Evolutionary conservation across 2,888 invertebrate species (phyloP), one percentile per base, ranked within the genome.

Genomic region (Dorcus hopei): DNA sequence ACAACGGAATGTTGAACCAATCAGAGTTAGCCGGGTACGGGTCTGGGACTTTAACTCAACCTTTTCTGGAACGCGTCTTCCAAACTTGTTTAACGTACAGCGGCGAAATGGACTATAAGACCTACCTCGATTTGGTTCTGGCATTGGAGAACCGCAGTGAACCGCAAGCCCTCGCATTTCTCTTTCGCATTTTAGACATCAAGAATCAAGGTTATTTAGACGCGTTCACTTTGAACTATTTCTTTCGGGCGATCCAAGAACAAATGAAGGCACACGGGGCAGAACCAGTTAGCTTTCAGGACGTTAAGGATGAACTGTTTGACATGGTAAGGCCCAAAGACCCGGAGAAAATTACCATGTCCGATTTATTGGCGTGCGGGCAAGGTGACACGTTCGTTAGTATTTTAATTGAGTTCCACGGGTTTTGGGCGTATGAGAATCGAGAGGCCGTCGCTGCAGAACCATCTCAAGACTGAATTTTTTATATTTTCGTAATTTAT

Each of bases 341-440:
- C 77, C 90, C 93, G 0, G 82, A 86, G 8, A 86, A 87, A 74
- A 95, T 97, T 65, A 95, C 95, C 0, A 80, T 96, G 3, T 87
- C 88, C 68, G 97, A 97, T 81, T 83, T 97, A 54, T 83, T 94
- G 49, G 82, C 83, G 57, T 88, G 95, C 79, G 95, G 95, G 0
- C 95, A 95, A 78, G 97, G 95, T 0, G 95, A 95, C 71, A 95
- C 94, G 0, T 92, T 97, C 59, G 88, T 96, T 41, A 95, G 93
- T 71, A 95, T 98, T 75, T 81, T 98, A 58, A 90, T 95, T 66
- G 97, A 98, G 80, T 87, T 96, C 70, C 94, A 97, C 78, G 95
- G 96, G 51, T 97, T 97, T 82, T 95, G 94, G 94, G 92, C 92
- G 0, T 95, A 97, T 74, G 97, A 97, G 81, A 95, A 95, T 77